Base-by-base conservation (phyloP, 2,797 vertebrate genomes). In the Takifugu rubripes region DNA sequence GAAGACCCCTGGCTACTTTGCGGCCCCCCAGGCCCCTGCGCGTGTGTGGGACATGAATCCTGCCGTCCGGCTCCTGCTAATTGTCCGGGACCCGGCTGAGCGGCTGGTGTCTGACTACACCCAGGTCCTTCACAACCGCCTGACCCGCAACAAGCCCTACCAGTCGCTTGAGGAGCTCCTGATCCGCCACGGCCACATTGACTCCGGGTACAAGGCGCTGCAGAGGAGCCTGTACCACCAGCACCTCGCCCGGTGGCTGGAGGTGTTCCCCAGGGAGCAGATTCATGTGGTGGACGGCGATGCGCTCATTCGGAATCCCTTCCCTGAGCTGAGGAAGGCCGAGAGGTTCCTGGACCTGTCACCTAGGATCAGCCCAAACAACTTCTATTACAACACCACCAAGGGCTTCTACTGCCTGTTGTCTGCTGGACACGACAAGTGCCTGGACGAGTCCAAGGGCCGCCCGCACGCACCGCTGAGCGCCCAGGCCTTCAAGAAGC, bases 351-450 rank as follows among this genome's bases (percentile, higher is more conserved):
- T 94, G 67, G 83, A 87, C 10, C 84, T 94, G 36, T 73, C 82
- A 0, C 87, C 91, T 4, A 83, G 74, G 54, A 91, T 94, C 56
- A 84, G 78, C 58, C 81, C 88, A 1, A 61, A 70, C 67, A 93
- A 93, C 78, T 94, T 94, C 79, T 93, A 93, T 78, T 94, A 92
- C 84, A 94, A 94, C 75, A 73, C 79, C 72, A 93, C 92, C 47
- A 93, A 93, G 63, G 93, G 93, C 50, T 94, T 94, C 87, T 94
- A 92, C 84, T 94, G 93, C 79, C 87, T 94, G 61, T 79, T 88
- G 48, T 86, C 90, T 1, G 86, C 79, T 0, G 91, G 92, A 58
- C 90, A 87, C 0, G 91, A 92, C 66, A 91, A 90, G 76, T 94
- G 93, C 77, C 87, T 94, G 78, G 92, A 93, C 42, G 87, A 91